Evolutionary conservation across 2,888 invertebrate species (phyloP), one percentile per base, ranked within the genome.

Genomic region (Drosophila lutescens): DNA sequence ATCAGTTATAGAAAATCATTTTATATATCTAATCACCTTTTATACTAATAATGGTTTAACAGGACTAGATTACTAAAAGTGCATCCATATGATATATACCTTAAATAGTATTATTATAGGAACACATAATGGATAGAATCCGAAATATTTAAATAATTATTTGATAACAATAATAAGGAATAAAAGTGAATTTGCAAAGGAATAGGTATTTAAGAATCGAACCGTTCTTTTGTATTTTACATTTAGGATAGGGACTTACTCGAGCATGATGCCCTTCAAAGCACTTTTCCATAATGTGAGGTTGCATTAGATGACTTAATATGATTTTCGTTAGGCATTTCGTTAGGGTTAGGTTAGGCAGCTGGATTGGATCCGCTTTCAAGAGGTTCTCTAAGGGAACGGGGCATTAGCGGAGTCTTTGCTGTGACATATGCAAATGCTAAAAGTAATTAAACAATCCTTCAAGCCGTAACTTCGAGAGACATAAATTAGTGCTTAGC

Each of bases 391-490:
- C 4, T 1, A 32, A 4, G 8, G 12, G 7, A 10, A 2, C 6
- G 34, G 34, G 15, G 15, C 15, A 47, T 26, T 10, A 20, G 40
- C 30, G 4, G 15, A 17, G 26, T 36, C 17, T 30, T 46, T 83
- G 84, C 74, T 73, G 54, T 80, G 81, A 86, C 85, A 83, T 86
- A 82, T 83, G 84, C 79, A 80, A 82, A 86, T 83, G 51, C 40
- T 46, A 47, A 56, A 51, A 46, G 80, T 80, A 86, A 80, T 86
- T 86, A 77, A 73, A 77, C 74, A 83, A 80, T 80, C 58, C 73
- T 60, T 77, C 73, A 71, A 59, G 54, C 55, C 40, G 40, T 54
- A 54, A 54, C 58, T 59, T 34, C 36, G 58, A 41, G 51, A 56
- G 74, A 61, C 83, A 72, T 76, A 68, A 76, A 83, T 82, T 68